Conservation (phyloP, 2,113 vertebrate species). For the Edolisoma coerulescens region DNA sequence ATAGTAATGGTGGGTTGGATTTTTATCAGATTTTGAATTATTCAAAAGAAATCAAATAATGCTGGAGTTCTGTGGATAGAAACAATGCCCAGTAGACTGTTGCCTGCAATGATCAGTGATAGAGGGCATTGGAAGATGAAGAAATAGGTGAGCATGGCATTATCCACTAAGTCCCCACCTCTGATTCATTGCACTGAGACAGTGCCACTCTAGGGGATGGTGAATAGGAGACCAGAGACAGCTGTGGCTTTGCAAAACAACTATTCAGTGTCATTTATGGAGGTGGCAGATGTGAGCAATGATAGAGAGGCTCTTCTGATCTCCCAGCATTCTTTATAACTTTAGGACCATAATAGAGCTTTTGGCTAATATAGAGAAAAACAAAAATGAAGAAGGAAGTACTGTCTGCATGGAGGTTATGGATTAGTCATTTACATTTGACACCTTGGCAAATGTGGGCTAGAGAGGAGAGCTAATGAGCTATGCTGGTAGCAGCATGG, state of each 20-base stretch:
- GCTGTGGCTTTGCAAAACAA: not conserved
- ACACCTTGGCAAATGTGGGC: not conserved
- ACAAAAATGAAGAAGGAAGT: not conserved
- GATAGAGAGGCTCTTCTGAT: not conserved
- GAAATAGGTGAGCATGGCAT: not conserved
- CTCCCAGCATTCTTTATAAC: not conserved
- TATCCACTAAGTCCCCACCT: not conserved
- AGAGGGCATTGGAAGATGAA: not conserved
- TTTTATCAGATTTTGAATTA: constrained; percentile 16
- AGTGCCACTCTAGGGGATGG: not conserved
- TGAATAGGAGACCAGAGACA: not conserved
- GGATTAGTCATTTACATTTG: not conserved
- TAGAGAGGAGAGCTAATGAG: not conserved
- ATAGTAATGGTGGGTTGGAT: not conserved
- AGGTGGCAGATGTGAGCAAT: not conserved
- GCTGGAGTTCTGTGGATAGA: not conserved
- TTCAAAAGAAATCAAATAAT: not conserved
- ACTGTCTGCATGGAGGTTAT: not conserved
- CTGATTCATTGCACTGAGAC: not conserved
- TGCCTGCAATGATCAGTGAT: not conserved
- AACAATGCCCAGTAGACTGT: not conserved
- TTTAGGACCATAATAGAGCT: not conserved
- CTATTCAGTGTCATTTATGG: not conserved
- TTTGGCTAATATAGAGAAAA: not conserved
- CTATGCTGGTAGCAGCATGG: not conserved